Evolutionary conservation across 2,888 invertebrate species (phyloP), one percentile per base, ranked within the genome.

Genomic region (Erebia aethiops): DNA sequence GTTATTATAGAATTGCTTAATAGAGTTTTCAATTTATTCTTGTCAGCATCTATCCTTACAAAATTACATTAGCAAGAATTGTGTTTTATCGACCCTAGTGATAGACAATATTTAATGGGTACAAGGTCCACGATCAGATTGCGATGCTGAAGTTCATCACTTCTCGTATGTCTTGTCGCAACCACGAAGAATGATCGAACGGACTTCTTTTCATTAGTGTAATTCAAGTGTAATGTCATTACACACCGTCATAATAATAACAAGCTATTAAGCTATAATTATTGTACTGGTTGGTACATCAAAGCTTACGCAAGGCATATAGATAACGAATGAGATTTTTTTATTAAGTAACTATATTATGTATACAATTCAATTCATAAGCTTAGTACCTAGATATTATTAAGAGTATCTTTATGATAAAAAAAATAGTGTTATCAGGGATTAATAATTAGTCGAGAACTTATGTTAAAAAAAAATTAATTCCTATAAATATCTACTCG

Each of bases 71-170:
- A 77, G 75, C 77, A 76, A 79, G 60, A 65, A 66, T 60, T 51
- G 43, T 66, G 68, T 75, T 75, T 26, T 71, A 58, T 69, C 74
- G 75, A 79, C 75, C 79, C 76, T 73, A 74, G 78, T 83, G 72
- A 76, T 72, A 89, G 83, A 91, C 88, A 90, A 90, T 88, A 78
- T 74, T 77, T 84, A 89, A 87, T 87, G 85, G 76, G 84, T 83
- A 82, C 90, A 91, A 91, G 91, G 91, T 88, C 79, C 79, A 77
- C 82, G 82, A 85, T 64, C 61, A 83, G 83, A 86, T 87, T 86
- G 85, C 85, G 81, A 77, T 72, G 74, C 71, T 73, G 75, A 76
- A 74, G 74, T 73, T 77, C 80, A 79, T 77, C 78, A 79, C 77
- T 74, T 76, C 71, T 67, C 51, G 57, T 54, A 62, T 65, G 65